A percentile compares a stretch with the other conserved stretches of the same genome.
phyloP scores from a whole-genome alignment of 1,140 invertebrate species.

The Onthophagus taurus region DNA sequence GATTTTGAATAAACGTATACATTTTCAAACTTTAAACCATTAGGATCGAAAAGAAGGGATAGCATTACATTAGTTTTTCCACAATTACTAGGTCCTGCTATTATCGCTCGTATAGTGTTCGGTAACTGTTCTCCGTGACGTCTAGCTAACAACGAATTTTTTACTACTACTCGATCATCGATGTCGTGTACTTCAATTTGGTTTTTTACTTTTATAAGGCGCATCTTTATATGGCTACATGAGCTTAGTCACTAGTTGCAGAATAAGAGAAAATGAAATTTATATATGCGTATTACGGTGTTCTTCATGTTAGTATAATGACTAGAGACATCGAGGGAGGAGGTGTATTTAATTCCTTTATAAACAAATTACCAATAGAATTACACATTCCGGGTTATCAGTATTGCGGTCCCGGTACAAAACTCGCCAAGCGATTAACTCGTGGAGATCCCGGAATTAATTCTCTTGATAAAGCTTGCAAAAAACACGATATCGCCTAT shows the following conservation, averaged over 20 bases:
- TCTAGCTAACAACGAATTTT: not conserved
- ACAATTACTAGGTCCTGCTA: conserved; percentile 19
- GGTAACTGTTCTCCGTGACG: conserved; percentile 17
- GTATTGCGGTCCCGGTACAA: conserved; percentile 16
- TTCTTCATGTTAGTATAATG: conserved; percentile 1
- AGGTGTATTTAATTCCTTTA: not conserved
- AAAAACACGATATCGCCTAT: conserved; percentile 1
- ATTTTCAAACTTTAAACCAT: conserved; percentile 22
- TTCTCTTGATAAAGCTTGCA: not conserved
- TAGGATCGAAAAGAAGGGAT: conserved; percentile 15
- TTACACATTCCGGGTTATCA: not conserved
- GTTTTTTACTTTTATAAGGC: not conserved
- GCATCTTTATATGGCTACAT: not conserved
- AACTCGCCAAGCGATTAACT: not conserved
- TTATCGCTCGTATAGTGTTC: conserved; percentile 3
- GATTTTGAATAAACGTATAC: conserved; percentile 22
- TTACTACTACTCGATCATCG: too few relatives aligned
- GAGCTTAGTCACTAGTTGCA: not conserved
- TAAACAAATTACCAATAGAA: not conserved
- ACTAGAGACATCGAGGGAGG: not conserved
- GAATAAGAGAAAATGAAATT: not conserved
- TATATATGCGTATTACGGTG: too few relatives aligned
- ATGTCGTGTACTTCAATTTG: not conserved
- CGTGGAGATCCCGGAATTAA: not conserved
- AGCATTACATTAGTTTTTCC: conserved; percentile 22